A percentile compares a stretch with the other conserved stretches of the same genome.
Evolutionary conservation across 53 echinoderm and acorn worm species (phyloP).

Genomic region (Actinopyga echinites): DNA sequence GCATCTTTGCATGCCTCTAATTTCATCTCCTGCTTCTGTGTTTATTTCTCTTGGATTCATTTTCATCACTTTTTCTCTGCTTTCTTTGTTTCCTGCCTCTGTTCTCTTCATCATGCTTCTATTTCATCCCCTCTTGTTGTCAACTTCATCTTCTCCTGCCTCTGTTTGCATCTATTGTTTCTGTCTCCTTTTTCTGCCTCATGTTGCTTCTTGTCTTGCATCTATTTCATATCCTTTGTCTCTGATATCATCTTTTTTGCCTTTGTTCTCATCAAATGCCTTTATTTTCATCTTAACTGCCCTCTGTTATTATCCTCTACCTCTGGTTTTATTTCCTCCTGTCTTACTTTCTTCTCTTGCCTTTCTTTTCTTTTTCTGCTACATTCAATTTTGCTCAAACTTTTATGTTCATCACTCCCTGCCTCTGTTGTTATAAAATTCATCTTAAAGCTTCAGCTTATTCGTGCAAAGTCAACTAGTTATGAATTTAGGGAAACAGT

Average conservation of each 20-base stretch:
- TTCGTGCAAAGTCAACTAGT: constrained; percentile 71
- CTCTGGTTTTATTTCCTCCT: not conserved
- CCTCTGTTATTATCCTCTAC: not conserved
- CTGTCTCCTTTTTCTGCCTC: not conserved
- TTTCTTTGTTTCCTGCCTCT: not conserved
- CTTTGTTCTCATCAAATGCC: not conserved
- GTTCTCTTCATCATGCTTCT: not conserved
- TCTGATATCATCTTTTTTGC: not conserved
- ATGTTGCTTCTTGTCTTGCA: not conserved
- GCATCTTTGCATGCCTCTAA: not conserved
- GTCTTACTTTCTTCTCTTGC: not conserved
- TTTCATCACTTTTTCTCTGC: not conserved
- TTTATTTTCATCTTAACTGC: no score
- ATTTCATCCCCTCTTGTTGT: not conserved
- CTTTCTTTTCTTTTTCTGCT: no score
- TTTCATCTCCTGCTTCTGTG: not conserved
- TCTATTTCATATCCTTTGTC: not conserved
- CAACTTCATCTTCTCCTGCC: not conserved
- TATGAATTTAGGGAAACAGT: constrained; percentile 62
- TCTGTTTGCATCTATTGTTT: not conserved
- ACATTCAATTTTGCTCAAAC: no score
- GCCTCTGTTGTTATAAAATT: not conserved
- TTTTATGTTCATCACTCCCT: no score
- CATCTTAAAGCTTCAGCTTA: constrained; percentile 61
- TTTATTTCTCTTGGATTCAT: no score